Evolutionary conservation across 2,888 invertebrate genomes (phyloP).

Genomic region (Cylindroiulus punctatus): DNA sequence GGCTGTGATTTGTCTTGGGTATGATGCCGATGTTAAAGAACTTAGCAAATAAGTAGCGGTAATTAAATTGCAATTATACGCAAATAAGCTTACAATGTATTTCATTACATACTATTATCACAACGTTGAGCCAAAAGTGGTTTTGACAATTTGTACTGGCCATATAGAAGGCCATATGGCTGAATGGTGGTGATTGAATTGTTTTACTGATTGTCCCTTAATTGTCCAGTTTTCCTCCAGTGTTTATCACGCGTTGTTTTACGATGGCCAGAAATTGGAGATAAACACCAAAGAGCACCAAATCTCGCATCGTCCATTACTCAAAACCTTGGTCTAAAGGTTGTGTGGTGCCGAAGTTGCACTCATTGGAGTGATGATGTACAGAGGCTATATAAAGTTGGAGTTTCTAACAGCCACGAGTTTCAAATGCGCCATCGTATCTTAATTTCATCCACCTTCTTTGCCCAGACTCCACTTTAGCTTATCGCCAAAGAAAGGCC

Average conservation of each 20-base stretch:
- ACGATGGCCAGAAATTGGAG: not conserved
- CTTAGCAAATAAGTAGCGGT: too few species aligned
- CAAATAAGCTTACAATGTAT: too few species aligned
- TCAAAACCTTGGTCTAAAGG: not conserved
- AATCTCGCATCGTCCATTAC: not conserved
- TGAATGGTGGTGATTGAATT: too few species aligned
- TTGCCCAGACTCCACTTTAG: slow-evolving; percentile 14
- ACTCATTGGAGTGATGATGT: not conserved
- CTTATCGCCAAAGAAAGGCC: slow-evolving; percentile 29
- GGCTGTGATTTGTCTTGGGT: too few species aligned
- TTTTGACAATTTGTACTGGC: too few species aligned
- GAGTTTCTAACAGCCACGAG: not conserved
- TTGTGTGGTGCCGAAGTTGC: not conserved
- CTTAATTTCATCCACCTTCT: slow-evolving; percentile 13
- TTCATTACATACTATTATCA: too few species aligned
- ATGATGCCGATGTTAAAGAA: too few species aligned
- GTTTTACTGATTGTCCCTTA: too few species aligned
- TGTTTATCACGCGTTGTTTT: not conserved
- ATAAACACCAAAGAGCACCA: not conserved
- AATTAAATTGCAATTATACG: too few species aligned
- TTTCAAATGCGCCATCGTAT: not conserved
- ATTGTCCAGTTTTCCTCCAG: too few species aligned
- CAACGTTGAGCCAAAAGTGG: too few species aligned
- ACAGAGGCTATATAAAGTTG: not conserved
- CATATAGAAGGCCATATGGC: too few species aligned